Evolutionary conservation across 2,113 vertebrate genomes (phyloP).

Genomic region (zebrafish (Danio rerio)): DNA sequence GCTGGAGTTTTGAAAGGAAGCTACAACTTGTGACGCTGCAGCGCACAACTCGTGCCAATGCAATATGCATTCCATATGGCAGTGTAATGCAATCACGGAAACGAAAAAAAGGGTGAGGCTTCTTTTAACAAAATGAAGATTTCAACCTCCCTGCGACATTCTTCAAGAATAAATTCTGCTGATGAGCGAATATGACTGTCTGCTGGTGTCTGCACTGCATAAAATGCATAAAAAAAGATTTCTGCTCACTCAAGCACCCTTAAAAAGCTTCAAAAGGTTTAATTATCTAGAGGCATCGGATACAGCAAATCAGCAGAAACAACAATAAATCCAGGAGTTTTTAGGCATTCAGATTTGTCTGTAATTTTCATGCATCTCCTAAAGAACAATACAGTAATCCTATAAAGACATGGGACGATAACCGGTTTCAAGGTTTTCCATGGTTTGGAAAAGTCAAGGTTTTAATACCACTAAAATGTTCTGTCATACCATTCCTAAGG

Average conservation of each 20-base stretch:
- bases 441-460: no score
- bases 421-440: no score
- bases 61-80: constrained; percentile 48
- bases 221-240: constrained; percentile 25
- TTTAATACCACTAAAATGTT: no score
- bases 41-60: constrained; percentile 17
- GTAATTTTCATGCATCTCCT: neutral
- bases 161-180: constrained; percentile 40
- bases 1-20: constrained; percentile 11
- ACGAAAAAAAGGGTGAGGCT: neutral
- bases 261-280: constrained; percentile 38
- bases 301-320: constrained; percentile 29
- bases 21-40: neutral
- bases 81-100: neutral
- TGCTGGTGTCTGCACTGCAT: constrained; percentile 40
- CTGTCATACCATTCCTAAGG: no score
- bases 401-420: no score
- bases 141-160: constrained; percentile 54
- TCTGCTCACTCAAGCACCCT: constrained; percentile 35
- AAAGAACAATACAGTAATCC: neutral
- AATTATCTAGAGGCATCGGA: constrained; percentile 9
- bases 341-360: neutral
- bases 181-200: constrained; percentile 25
- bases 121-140: constrained; percentile 24
- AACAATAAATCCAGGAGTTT: constrained; percentile 36